Evolutionary conservation across 2,888 invertebrate genomes (phyloP), one percentile per base, ranked within the genome.

Genomic region (Perizoma flavofasciatum): DNA sequence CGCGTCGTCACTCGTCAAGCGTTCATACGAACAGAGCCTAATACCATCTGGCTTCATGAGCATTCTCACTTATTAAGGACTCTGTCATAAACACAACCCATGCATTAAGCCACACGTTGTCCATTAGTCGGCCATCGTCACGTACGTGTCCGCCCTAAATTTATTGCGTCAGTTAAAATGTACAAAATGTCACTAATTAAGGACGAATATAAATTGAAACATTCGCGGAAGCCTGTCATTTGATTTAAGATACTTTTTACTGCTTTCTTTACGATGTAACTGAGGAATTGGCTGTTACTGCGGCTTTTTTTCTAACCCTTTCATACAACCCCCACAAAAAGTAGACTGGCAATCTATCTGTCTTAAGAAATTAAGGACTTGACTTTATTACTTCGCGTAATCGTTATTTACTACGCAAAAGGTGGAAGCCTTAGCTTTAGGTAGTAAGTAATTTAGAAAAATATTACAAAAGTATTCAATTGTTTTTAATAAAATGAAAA

Each of bases 121-220:
- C 67, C 68, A 68, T 68, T 68, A 68, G 62, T 39, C 32, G 48
- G 48, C 61, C 61, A 55, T 63, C 63, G 53, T 62, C 68, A 55
- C 62, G 52, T 59, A 55, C 60, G 47, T 59, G 57, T 63, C 57
- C 50, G 47, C 62, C 55, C 67, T 47, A 66, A 61, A 67, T 69
- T 69, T 69, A 69, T 68, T 48, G 63, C 60, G 5, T 63, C 66
- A 65, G 65, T 69, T 66, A 66, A 69, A 65, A 46, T 53, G n/a
- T 65, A 67, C 62, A 65, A 66, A 69, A 65, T 61, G 58, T 58
- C 50, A 54, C 65, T 67, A 69, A 69, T 69, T 67, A 68, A 63
- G 50, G 34, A 48, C 44, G 50, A 58, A 58, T 6, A 56, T 59
- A 55, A 50, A 62, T 59, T 43, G 43, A 58, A 57, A 58, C 49